These are phyloP conservation scores for Platerodrilus igneus DNA, from an alignment of 2,888 invertebrate species.

Conservation along the genomic window DNA sequence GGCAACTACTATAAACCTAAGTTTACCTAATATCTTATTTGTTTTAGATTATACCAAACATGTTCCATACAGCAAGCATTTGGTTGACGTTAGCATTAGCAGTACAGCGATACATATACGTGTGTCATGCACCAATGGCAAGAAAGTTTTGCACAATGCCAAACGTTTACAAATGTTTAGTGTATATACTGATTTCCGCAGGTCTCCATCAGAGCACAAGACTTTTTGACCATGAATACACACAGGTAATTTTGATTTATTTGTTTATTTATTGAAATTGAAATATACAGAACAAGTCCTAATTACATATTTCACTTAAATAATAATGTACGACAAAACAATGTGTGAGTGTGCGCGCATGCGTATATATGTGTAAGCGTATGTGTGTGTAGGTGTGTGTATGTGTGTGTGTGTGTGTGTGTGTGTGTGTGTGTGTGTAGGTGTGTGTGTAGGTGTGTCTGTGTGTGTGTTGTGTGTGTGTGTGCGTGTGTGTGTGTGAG, in stretches of 20 bases:
- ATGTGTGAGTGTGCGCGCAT: too few species aligned
- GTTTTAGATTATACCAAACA: slow-evolving; percentile 65
- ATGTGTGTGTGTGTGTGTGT: too few species aligned
- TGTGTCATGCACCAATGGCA: slow-evolving; percentile 87
- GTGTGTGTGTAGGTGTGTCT: too few species aligned
- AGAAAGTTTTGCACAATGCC: slow-evolving; percentile 72
- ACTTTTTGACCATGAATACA: slow-evolving; percentile 68
- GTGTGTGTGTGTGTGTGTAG: too few species aligned
- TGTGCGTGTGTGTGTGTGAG: too few species aligned
- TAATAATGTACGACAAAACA: too few species aligned
- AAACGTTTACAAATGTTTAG: slow-evolving; percentile 71
- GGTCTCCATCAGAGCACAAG: slow-evolving; percentile 78
- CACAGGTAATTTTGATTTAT: slow-evolving; percentile 35
- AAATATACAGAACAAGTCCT: too few species aligned
- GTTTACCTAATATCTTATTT: background rate
- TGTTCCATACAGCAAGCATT: slow-evolving; percentile 91
- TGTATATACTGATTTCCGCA: slow-evolving; percentile 73
- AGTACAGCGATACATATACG: slow-evolving; percentile 90
- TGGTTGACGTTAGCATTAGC: slow-evolving; percentile 90
- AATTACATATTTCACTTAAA: too few species aligned
- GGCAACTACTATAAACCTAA: too few species aligned
- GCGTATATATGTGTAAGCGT: too few species aligned
- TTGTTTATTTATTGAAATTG: background rate
- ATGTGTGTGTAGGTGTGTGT: too few species aligned
- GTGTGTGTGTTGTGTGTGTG: too few species aligned